Conservation (phyloP, 1,140 invertebrate genomes). For the Bicyclus anynana region DNA sequence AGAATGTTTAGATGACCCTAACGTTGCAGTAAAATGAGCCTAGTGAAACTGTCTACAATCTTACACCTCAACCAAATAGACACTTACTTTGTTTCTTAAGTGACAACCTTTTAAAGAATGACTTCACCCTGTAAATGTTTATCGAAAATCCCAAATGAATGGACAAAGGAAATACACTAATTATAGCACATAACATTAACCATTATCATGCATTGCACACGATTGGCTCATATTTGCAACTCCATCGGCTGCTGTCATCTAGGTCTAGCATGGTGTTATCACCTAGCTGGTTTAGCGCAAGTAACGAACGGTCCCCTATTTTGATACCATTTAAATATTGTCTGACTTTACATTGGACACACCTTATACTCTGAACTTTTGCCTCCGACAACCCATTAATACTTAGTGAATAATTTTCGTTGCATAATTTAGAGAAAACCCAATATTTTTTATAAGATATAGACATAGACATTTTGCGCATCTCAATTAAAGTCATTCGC, state of each 20-base stretch:
- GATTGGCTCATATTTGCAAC: conserved; percentile 62
- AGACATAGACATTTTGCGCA: no score
- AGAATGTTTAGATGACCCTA: conserved; percentile 9
- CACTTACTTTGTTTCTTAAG: conserved; percentile 9
- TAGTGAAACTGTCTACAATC: conserved; percentile 6
- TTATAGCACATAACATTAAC: conserved; percentile 56
- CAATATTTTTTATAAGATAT: no score
- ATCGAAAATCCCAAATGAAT: conserved; percentile 8
- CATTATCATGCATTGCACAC: conserved; percentile 69
- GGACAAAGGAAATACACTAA: conserved; percentile 27
- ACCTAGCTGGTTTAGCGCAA: conserved; percentile 71
- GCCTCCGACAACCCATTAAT: not conserved
- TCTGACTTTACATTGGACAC: not conserved
- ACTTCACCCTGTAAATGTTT: conserved; percentile 11
- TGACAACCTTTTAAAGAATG: conserved; percentile 14
- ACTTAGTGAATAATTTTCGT: no score
- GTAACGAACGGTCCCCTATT: conserved; percentile 35
- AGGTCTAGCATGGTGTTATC: conserved; percentile 66
- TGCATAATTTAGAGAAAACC: no score
- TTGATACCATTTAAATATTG: conserved; percentile 18
- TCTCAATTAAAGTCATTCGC: not conserved
- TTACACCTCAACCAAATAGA: conserved; percentile 6
- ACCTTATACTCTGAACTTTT: not conserved
- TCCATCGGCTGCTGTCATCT: conserved; percentile 64
- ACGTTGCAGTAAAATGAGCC: conserved; percentile 16